Evolutionary conservation across 1,140 invertebrate species (phyloP).

Genomic region (Zaprionus lachaisei): DNA sequence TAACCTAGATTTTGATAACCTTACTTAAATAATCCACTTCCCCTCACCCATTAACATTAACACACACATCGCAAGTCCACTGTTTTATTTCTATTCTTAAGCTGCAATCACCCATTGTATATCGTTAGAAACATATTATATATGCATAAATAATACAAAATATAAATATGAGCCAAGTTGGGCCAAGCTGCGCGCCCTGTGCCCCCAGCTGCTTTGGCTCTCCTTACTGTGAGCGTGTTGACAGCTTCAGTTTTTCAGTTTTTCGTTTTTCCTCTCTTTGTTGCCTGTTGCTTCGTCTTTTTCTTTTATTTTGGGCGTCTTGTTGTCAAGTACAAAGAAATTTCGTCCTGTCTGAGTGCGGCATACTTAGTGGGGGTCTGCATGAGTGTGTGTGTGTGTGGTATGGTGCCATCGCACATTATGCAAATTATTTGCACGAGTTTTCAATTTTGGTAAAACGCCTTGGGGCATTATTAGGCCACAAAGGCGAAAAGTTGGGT

Average conservation of each 20-base stretch:
- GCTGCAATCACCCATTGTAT: constrained; percentile 12
- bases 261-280: constrained; percentile 4
- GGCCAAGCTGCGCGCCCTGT: constrained; percentile 25
- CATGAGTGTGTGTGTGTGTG: constrained; percentile 11
- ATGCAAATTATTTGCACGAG: constrained; percentile 81
- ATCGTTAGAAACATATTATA: constrained; percentile 49
- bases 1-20: too few relatives aligned
- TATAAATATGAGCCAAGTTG: constrained; percentile 64
- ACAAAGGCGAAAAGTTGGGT: constrained; percentile 39
- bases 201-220: constrained; percentile 8
- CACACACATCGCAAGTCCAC: not conserved
- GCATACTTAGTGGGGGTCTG: constrained; percentile 23
- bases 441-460: constrained; percentile 79
- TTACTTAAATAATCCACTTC: too few relatives aligned
- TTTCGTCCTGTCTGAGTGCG: constrained; percentile 41
- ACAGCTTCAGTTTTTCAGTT: constrained; percentile 32
- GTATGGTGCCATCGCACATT: constrained; percentile 49
- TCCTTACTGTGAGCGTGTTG: constrained; percentile 47
- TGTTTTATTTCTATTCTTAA: not conserved
- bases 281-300: not conserved
- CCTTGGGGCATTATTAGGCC: constrained; percentile 71
- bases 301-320: constrained; percentile 17
- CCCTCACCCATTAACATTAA: too few relatives aligned
- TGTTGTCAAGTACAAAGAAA: constrained; percentile 48
- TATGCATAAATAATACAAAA: constrained; percentile 76